Percentiles rank a stretch among this genome's conserved stretches.
These are phyloP conservation scores for Drosophila prostipennis DNA, from an alignment of 2,888 invertebrate genomes.

Conservation along the genomic window DNA sequence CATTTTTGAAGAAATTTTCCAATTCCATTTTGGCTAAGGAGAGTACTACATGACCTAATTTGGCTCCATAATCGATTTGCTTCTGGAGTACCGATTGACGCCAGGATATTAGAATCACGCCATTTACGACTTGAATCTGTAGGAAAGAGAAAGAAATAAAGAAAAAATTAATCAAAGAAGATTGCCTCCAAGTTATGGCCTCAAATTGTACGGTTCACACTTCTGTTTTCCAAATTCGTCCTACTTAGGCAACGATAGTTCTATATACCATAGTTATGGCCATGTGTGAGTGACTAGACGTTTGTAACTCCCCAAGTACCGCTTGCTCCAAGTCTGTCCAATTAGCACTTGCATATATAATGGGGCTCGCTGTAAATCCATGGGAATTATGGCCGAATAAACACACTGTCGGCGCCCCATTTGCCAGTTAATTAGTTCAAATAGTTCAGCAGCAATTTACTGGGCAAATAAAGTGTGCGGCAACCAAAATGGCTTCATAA, in stretches of 20 bases:
- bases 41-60: conserved; percentile 92
- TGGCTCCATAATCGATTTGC: conserved; percentile 95
- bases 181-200: neutral
- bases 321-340: conserved; percentile 17
- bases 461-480: conserved; percentile 48
- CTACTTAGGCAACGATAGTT: conserved; percentile 19
- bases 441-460: conserved; percentile 64
- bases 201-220: neutral
- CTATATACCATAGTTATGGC: conserved; percentile 4
- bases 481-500: conserved; percentile 44
- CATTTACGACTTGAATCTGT: conserved; percentile 94
- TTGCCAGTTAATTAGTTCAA: conserved; percentile 73
- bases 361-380: conserved; percentile 50
- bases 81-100: conserved; percentile 93
- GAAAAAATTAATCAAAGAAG: neutral
- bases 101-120: conserved; percentile 94
- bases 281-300: conserved; percentile 5
- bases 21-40: conserved; percentile 94
- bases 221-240: neutral
- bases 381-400: conserved; percentile 57
- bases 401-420: conserved; percentile 51
- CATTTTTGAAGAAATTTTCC: conserved; percentile 94
- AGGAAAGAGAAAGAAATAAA: conserved; percentile 42
- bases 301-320: conserved; percentile 10
- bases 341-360: conserved; percentile 40